phyloP scores from a whole-genome alignment of 2,113 vertebrate species.

The Actinemys pallida region DNA sequence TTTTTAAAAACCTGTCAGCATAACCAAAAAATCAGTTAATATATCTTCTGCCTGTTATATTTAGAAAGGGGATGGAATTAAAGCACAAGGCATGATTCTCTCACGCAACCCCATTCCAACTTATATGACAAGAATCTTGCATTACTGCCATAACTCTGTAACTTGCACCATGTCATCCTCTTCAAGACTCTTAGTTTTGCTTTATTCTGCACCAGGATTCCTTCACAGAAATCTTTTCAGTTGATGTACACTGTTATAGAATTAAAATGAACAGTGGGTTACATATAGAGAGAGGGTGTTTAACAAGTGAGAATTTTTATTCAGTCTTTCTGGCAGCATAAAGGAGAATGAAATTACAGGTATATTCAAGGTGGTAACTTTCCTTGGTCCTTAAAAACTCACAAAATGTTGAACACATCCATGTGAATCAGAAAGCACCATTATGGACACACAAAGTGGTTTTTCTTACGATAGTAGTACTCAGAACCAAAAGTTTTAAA shows the following conservation, averaged over 20 bases:
- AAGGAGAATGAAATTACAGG: neutral
- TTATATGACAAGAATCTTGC: constrained; percentile 7
- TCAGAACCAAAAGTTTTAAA: neutral
- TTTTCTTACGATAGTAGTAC: neutral
- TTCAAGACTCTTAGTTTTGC: neutral
- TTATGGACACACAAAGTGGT: neutral
- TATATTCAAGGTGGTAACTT: neutral
- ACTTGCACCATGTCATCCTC: neutral
- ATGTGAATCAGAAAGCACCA: neutral
- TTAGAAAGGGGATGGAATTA: constrained; percentile 28
- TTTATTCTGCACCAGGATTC: neutral
- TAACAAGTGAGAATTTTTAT: neutral
- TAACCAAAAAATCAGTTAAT: neutral
- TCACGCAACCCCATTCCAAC: accelerated
- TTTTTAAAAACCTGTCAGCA: neutral
- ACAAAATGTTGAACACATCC: neutral
- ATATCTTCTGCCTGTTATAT: constrained; percentile 9
- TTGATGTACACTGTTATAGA: neutral
- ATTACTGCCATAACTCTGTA: neutral
- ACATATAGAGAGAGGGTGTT: neutral
- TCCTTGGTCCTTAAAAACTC: neutral
- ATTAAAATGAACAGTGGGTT: neutral
- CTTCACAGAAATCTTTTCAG: neutral
- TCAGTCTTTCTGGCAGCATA: neutral
- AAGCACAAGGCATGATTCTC: neutral